Evolutionary conservation across 2,888 invertebrate genomes (phyloP).

Genomic region (Yponomeuta sedellus): DNA sequence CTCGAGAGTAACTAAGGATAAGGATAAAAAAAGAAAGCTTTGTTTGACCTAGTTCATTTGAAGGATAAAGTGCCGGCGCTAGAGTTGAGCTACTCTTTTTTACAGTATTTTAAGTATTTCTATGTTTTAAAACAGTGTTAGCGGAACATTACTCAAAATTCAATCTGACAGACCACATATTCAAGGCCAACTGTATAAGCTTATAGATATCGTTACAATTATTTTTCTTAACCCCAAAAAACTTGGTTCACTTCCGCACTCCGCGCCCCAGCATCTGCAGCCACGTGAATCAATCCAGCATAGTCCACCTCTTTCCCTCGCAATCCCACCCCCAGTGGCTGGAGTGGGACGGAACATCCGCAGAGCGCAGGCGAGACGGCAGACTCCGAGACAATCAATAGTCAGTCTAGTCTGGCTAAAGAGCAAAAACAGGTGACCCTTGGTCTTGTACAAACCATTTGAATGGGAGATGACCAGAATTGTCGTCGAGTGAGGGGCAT

Average conservation of each 20-base stretch:
- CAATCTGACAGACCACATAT: too few relatives aligned
- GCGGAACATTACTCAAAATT: too few relatives aligned
- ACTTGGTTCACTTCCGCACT: not conserved
- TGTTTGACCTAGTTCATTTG: too few relatives aligned
- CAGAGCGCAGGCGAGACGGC: not conserved
- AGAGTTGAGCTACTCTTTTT: too few relatives aligned
- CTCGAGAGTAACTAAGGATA: not conserved
- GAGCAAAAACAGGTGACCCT: not conserved
- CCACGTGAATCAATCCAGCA: constrained; percentile 5
- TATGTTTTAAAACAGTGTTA: too few relatives aligned
- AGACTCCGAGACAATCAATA: not conserved
- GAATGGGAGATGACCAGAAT: not conserved
- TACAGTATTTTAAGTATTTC: too few relatives aligned
- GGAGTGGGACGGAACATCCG: not conserved
- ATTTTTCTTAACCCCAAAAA: not conserved
- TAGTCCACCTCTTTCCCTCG: not conserved
- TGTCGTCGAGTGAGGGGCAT: not conserved
- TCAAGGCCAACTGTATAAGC: too few relatives aligned
- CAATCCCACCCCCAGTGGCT: not conserved
- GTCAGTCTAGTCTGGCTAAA: not conserved
- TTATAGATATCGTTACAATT: not conserved
- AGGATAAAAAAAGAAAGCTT: not conserved
- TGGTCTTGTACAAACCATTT: not conserved
- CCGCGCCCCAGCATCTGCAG: constrained; percentile 1
- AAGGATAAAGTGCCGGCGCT: too few relatives aligned